phyloP scores from a whole-genome alignment of 1,140 invertebrate species.

The Nixonia krombeini region DNA sequence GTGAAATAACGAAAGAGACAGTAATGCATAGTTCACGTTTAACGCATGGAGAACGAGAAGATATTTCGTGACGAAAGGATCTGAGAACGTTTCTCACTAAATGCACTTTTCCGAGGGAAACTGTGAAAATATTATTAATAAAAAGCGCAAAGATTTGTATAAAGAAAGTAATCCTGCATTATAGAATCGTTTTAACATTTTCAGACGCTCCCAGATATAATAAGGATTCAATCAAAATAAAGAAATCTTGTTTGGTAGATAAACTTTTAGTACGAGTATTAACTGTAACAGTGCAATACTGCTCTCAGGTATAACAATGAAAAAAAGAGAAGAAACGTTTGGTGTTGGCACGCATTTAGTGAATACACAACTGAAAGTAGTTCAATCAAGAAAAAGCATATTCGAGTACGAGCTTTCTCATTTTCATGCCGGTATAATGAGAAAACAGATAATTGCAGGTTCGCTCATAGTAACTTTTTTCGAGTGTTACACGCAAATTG shows the following conservation, averaged over 20 bases:
- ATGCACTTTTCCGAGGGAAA: background rate
- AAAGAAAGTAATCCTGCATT: background rate
- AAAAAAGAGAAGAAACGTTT: too few species aligned
- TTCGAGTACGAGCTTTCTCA: constrained; percentile 9
- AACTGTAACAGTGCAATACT: too few species aligned
- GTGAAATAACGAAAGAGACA: constrained; percentile 35
- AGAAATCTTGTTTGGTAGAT: too few species aligned
- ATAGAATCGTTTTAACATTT: too few species aligned
- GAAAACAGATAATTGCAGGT: constrained; percentile 38
- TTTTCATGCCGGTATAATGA: constrained; percentile 35
- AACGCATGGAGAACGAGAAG: constrained; percentile 24
- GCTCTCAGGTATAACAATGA: too few species aligned
- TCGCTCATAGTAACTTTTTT: constrained; percentile 19
- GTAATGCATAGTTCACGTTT: constrained; percentile 28
- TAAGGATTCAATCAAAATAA: too few species aligned
- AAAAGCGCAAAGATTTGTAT: background rate
- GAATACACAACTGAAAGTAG: too few species aligned
- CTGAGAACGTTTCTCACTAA: constrained; percentile 3
- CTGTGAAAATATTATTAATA: background rate
- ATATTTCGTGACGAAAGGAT: constrained; percentile 20
- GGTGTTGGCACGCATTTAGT: too few species aligned
- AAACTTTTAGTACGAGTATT: too few species aligned
- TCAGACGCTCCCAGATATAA: too few species aligned
- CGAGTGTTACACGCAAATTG: constrained; percentile 30
- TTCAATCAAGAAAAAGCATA: background rate